Evolutionary conservation across 2,113 vertebrate species (phyloP), one percentile per base, ranked within the genome.

Genomic region (Burhinus bistriatus): DNA sequence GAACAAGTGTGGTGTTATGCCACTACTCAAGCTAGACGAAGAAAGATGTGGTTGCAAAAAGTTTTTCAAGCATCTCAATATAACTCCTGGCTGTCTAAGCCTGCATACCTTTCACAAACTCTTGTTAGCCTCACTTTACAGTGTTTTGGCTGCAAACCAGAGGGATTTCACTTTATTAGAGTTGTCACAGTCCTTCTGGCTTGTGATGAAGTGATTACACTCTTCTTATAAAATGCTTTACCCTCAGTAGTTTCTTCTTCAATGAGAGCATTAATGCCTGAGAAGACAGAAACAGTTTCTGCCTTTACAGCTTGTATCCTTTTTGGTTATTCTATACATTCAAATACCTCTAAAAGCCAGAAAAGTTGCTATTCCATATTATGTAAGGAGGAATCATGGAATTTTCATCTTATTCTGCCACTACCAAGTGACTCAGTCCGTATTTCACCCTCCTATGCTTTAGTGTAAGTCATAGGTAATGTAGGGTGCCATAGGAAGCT

Each of bases 81-180:
- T 14, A 91, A 15, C 9, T 81, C 5, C 72, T 45, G 22, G 36
- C 77, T 75, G 61, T 25, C n/a, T 26, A 18, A 85, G 54, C 27
- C 32, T 61, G 30, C 22, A 7, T 12, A 29, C 20, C 21, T 47
- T 45, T 32, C 30, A 44, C 27, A 77, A 22, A 61, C 30, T 19
- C 44, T 57, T 76, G 11, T 30, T 49, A 34, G 34, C 7, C 40
- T 71, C 2, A 9, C 36, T 45, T 32, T 0, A 0, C 11, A 57
- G 57, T 0, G 0, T 69, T 84, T 47, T 72, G 75, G 34, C 66
- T 80, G 34, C 49, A 70, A 34, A 75, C 6, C 5, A 9, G 36
- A 87, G 55, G 3, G 0, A 59, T 89, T 91, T 82, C 44, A 25
- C 14, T 71, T 75, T 68, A 10, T 38, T n/a, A 26, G 20, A 68